phyloP scores from a whole-genome alignment of 1,140 invertebrate species.

The Uloborus diversus region DNA sequence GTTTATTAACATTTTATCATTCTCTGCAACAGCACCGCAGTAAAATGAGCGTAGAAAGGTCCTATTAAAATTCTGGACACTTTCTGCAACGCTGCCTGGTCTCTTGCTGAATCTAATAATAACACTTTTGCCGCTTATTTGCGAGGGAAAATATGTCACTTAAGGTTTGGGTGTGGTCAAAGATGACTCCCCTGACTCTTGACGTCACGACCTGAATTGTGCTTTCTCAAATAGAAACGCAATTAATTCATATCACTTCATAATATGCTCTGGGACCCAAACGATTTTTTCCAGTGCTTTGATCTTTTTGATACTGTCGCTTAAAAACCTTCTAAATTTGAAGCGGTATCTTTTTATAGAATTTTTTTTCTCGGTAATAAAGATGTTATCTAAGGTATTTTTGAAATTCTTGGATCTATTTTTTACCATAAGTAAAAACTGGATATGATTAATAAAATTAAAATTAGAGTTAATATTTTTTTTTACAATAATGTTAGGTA shows the following conservation, averaged over 20 bases:
- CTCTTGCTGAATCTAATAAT: slow-evolving; percentile 22
- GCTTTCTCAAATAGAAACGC: background rate
- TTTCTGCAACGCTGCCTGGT: background rate
- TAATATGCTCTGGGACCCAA: background rate
- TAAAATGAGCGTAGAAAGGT: background rate
- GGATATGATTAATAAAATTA: too few species aligned
- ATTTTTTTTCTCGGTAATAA: too few species aligned
- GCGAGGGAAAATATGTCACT: slow-evolving; percentile 33
- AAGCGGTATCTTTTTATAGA: too few species aligned
- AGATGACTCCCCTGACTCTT: slow-evolving; percentile 35
- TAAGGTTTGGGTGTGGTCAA: slow-evolving; percentile 39
- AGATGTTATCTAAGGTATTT: too few species aligned
- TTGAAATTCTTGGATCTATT: too few species aligned
- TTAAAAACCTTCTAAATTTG: background rate
- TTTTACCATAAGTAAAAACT: too few species aligned
- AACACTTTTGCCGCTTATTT: slow-evolving; percentile 35
- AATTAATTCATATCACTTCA: background rate
- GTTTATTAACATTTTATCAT: slow-evolving; percentile 32
- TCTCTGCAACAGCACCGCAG: background rate
- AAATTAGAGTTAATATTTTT: too few species aligned
- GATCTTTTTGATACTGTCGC: background rate
- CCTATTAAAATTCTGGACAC: slow-evolving; percentile 25
- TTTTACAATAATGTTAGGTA: too few species aligned
- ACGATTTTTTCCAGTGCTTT: too few species aligned
- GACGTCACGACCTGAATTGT: slow-evolving; percentile 6